Base-by-base conservation (phyloP, 2,113 vertebrate species). In the Apodemus speciosus region DNA sequence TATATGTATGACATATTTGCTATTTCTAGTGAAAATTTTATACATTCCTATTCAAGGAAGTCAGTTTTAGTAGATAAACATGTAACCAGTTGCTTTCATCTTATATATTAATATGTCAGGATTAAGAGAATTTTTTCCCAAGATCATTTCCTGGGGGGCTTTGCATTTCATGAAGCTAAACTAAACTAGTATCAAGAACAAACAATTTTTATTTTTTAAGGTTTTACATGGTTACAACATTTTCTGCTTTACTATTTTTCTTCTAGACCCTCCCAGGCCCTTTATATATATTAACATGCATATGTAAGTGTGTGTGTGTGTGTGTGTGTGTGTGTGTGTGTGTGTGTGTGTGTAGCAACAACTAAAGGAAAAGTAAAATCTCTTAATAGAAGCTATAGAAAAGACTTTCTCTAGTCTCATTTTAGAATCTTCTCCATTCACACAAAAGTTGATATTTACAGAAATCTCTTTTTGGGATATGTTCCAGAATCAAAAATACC, bases 191-290 rank as follows among this genome's bases (percentile, higher is more conserved):
- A 35, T 71, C 76, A 83, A n/a, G 15, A 14, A 56, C n/a, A 69
- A 80, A n/a, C 32, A 53, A 23, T 51, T 51, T 77, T 53, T 53
- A 51, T 35, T 35, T 53, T 79, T 79, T 79, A 10, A 79, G 76
- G n/a, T 56, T 23, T 56, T 21, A 56, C 9, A n/a, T 79, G 32
- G 35, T 79, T 23, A n/a, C 1, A 77, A 35, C 4, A 23, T 56
- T 23, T 79, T 20, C 32, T 56, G 18, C 32, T 79, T 53, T 56
- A n/a, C 32, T 56, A n/a, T n/a, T n/a, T 79, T 53, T 20, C 51
- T 9, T 21, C 32, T 18, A n/a, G 35, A n/a, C 0, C 0, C 35
- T 56, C 35, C 10, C 51, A 79, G 10, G 6, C 0, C 23, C 49
- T 49, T 6, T 25, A 58, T 80, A 38, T 15, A 80, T 13, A 38